phyloP scores from a whole-genome alignment of 2,888 invertebrate genomes.

The Drosophila prolongata region DNA sequence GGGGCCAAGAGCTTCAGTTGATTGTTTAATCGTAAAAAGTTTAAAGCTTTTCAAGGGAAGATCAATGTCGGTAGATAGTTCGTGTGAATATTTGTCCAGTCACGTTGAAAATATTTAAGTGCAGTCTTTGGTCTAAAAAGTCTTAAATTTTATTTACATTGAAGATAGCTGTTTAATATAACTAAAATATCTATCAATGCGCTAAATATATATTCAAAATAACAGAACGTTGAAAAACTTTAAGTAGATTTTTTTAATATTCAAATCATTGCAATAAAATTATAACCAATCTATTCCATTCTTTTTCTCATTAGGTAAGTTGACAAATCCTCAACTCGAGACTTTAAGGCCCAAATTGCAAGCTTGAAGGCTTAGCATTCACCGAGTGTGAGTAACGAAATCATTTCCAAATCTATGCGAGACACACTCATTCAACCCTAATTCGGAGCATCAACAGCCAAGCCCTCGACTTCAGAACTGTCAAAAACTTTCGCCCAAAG shows the following conservation, averaged over 20 bases:
- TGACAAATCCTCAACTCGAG: background rate
- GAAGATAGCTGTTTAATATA: too few relatives aligned
- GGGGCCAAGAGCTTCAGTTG: background rate
- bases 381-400: constrained; percentile 32
- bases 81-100: background rate
- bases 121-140: too few relatives aligned
- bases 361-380: background rate
- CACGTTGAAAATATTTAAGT: background rate
- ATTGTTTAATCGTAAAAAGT: constrained; percentile 26
- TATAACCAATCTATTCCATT: background rate
- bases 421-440: constrained; percentile 29
- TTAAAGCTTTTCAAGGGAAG: background rate
- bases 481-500: constrained; percentile 59
- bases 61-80: constrained; percentile 7
- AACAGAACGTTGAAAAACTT: too few relatives aligned
- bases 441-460: constrained; percentile 12
- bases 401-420: constrained; percentile 11
- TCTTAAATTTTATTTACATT: too few relatives aligned
- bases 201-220: too few relatives aligned
- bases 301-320: constrained; percentile 61
- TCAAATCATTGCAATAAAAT: background rate
- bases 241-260: background rate
- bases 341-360: background rate
- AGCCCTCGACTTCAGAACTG: constrained; percentile 28
- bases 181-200: too few relatives aligned